Evolutionary conservation across 2,888 invertebrate species (phyloP).

Genomic region (Syrista parreyssii): DNA sequence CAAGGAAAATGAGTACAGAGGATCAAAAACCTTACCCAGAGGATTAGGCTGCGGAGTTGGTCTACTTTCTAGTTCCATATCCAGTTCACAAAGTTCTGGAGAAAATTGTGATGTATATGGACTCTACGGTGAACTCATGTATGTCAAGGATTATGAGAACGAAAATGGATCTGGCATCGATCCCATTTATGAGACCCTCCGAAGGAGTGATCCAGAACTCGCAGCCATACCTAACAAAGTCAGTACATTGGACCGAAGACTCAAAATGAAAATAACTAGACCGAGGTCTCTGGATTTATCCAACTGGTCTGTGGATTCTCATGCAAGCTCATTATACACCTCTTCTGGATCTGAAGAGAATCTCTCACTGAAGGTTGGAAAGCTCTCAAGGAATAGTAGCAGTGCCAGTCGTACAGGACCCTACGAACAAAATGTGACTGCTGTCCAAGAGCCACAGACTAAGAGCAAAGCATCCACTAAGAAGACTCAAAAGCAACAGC

Average conservation of each 20-base stretch:
- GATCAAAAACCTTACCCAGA: slow-evolving; percentile 84
- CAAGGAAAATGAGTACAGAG: slow-evolving; percentile 72
- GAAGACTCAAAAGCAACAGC: slow-evolving; percentile 63
- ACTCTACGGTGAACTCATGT: slow-evolving; percentile 89
- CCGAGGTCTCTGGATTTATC: slow-evolving; percentile 86
- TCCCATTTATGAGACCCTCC: slow-evolving; percentile 79
- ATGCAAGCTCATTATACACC: slow-evolving; percentile 83
- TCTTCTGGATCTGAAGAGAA: slow-evolving; percentile 90
- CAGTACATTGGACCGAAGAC: slow-evolving; percentile 81
- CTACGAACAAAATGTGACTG: slow-evolving; percentile 58
- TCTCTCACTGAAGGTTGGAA: slow-evolving; percentile 74
- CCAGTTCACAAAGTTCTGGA: slow-evolving; percentile 73
- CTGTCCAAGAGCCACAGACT: slow-evolving; percentile 31
- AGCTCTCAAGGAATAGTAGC: slow-evolving; percentile 81
- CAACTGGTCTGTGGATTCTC: slow-evolving; percentile 89
- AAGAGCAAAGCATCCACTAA: slow-evolving; percentile 66
- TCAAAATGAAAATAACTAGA: slow-evolving; percentile 84
- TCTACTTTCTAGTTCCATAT: slow-evolving; percentile 69
- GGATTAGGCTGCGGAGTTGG: slow-evolving; percentile 74
- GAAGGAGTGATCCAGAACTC: slow-evolving; percentile 86
- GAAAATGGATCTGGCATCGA: slow-evolving; percentile 78
- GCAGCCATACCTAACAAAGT: slow-evolving; percentile 86
- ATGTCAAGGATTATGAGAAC: slow-evolving; percentile 88
- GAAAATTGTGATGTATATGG: slow-evolving; percentile 87
- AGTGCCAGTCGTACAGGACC: slow-evolving; percentile 77